phyloP scores from a whole-genome alignment of 92 coral and sea anemone species.

The Paramuricea clavata region DNA sequence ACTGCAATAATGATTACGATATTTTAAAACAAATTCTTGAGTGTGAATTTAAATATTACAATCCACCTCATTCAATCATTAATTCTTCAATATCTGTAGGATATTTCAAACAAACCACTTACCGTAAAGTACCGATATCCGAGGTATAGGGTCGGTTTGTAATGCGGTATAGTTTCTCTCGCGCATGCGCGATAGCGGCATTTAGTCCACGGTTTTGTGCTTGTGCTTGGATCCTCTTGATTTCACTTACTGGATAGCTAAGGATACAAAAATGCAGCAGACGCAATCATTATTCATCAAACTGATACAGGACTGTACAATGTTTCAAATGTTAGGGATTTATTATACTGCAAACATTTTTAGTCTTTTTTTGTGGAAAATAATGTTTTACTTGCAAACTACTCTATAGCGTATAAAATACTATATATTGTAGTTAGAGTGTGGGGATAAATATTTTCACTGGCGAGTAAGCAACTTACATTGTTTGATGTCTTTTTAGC shows the following conservation, averaged over 20 bases:
- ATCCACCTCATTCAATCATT: too few relatives aligned
- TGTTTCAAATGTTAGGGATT: too few relatives aligned
- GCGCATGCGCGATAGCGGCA: slow-evolving; percentile 78
- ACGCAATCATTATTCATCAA: not conserved
- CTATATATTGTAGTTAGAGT: not conserved
- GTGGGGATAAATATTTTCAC: not conserved
- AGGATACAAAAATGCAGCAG: not conserved
- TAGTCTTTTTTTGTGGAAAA: too few relatives aligned
- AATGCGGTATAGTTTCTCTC: slow-evolving; percentile 63
- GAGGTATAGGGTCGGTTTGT: slow-evolving; percentile 62
- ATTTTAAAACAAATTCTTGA: too few relatives aligned
- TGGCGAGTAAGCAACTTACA: slow-evolving; percentile 66
- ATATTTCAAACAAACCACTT: not conserved
- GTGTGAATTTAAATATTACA: too few relatives aligned
- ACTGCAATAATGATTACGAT: too few relatives aligned
- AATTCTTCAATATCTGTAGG: too few relatives aligned
- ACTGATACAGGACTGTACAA: too few relatives aligned
- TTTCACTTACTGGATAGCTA: slow-evolving; percentile 86
- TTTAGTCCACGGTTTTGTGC: slow-evolving; percentile 74
- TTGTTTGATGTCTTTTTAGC: slow-evolving; percentile 87
- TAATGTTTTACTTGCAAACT: not conserved
- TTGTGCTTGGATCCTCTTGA: slow-evolving; percentile 77
- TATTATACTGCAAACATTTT: too few relatives aligned
- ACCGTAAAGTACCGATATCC: slow-evolving; percentile 73
- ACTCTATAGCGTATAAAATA: not conserved